phyloP scores from a whole-genome alignment of 2,113 vertebrate genomes.

The Archocentrus centrarchus region DNA sequence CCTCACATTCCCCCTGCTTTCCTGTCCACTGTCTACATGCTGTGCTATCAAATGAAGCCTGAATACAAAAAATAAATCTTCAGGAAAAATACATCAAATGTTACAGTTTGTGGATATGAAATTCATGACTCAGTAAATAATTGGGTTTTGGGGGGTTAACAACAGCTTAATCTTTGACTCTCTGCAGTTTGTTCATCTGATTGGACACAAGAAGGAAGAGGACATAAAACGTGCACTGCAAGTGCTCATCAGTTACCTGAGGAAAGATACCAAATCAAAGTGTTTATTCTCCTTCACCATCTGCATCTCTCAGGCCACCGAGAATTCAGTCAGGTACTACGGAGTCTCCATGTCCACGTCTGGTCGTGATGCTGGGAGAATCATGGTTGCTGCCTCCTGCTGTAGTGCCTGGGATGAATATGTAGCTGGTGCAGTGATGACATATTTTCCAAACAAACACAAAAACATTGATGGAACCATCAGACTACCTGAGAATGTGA shows the following conservation, averaged over 20 bases:
- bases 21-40: too few relatives aligned
- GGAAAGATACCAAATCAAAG: background rate
- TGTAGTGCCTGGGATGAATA: background rate
- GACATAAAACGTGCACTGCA: background rate
- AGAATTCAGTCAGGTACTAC: background rate
- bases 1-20: too few relatives aligned
- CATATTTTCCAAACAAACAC: background rate
- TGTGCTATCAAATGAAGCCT: background rate
- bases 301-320: constrained; percentile 13
- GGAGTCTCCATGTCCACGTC: constrained; percentile 52
- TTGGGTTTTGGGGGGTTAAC: background rate
- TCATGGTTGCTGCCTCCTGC: constrained; percentile 12
- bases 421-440: constrained; percentile 54
- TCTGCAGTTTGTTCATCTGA: background rate
- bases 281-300: background rate
- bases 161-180: background rate
- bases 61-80: background rate
- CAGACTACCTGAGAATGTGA: too few relatives aligned
- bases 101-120: background rate
- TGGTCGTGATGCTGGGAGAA: rapidly evolving
- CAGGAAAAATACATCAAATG: background rate
- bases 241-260: rapidly evolving
- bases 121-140: background rate
- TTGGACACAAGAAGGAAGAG: rapidly evolving
- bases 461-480: constrained; percentile 38